Percentiles rank a stretch among this genome's conserved stretches.
Conservation (phyloP, 2,888 invertebrate genomes). For the Liposcelis brunnea region DNA sequence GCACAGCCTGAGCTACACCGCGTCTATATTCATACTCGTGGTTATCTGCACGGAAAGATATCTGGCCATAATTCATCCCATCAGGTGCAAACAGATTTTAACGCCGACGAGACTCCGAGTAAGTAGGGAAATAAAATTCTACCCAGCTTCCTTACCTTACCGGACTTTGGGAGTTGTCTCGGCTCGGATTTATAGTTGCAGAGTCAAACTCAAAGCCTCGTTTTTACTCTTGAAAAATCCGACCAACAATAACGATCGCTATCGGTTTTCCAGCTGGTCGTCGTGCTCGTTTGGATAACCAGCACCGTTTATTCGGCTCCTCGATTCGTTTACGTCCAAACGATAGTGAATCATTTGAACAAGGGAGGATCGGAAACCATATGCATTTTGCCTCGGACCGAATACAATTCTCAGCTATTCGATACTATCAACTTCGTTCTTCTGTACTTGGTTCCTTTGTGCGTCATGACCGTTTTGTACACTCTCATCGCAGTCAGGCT, state of each 20-base stretch:
- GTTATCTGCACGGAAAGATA: constrained; percentile 77
- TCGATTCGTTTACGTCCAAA: constrained; percentile 67
- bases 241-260: too few species aligned
- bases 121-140: constrained; percentile 25
- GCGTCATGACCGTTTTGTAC: constrained; percentile 61
- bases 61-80: constrained; percentile 70
- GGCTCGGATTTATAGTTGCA: too few species aligned
- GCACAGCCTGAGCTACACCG: constrained; percentile 74
- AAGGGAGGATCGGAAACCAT: constrained; percentile 46
- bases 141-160: too few species aligned
- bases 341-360: constrained; percentile 42
- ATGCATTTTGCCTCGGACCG: constrained; percentile 55
- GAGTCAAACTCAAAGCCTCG: not conserved
- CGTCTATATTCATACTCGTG: constrained; percentile 75
- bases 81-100: constrained; percentile 65
- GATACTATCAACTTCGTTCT: constrained; percentile 69
- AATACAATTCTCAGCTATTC: constrained; percentile 59
- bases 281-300: constrained; percentile 62
- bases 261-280: constrained; percentile 41
- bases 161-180: too few species aligned
- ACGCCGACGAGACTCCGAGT: constrained; percentile 58
- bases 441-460: constrained; percentile 63
- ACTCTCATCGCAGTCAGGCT: constrained; percentile 67
- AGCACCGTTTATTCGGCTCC: constrained; percentile 70
- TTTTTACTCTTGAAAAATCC: too few species aligned